phyloP scores from a whole-genome alignment of 2,113 vertebrate species.

The Menura novaehollandiae region DNA sequence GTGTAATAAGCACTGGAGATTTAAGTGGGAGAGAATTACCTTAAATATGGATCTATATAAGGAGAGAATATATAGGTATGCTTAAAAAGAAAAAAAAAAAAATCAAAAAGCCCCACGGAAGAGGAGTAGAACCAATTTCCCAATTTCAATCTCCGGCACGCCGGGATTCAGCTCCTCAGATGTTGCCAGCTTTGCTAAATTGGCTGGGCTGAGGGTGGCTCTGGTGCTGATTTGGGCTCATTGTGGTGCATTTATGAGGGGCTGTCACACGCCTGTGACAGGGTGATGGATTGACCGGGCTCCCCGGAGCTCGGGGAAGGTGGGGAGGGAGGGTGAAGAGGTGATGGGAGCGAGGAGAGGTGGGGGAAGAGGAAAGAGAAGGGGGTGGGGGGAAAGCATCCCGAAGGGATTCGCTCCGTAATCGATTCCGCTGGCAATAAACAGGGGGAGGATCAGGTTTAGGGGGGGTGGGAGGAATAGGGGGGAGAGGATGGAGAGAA shows the following conservation, averaged over 20 bases:
- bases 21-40: constrained; percentile 63
- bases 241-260: constrained; percentile 60
- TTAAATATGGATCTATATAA: constrained; percentile 41
- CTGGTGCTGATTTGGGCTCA: constrained; percentile 41
- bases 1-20: constrained; percentile 48
- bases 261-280: constrained; percentile 56
- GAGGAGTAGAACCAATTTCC: constrained; percentile 70
- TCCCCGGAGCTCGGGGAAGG: background rate
- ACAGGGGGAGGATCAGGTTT: background rate
- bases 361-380: background rate
- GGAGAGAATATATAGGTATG: constrained; percentile 22
- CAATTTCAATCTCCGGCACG: constrained; percentile 52
- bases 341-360: background rate
- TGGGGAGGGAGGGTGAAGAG: background rate
- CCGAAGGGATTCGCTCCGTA: background rate
- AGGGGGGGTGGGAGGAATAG: background rate
- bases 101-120: background rate
- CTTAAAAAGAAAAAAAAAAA: background rate
- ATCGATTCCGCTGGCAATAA: constrained; percentile 39
- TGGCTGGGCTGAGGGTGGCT: constrained; percentile 44
- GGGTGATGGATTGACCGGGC: constrained; percentile 59
- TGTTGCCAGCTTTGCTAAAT: constrained; percentile 68
- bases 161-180: constrained; percentile 55
- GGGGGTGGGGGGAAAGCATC: background rate
- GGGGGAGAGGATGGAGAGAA: background rate